Conservation (phyloP, 2,888 invertebrate species). For the Troides oblongomaculatus region DNA sequence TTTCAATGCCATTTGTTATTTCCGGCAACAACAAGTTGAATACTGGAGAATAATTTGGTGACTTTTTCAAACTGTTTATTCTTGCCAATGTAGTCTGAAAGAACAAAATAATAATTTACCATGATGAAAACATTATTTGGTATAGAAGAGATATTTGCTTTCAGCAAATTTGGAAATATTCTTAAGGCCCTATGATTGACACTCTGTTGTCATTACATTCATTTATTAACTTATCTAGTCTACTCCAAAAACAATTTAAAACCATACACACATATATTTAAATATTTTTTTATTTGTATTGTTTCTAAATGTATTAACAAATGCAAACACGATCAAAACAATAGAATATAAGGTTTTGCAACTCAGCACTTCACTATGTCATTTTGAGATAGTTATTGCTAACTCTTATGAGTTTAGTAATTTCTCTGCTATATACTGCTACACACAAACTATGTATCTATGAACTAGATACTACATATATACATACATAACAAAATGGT, state of each 20-base stretch:
- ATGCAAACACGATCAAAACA: neutral
- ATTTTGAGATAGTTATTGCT: too few species aligned
- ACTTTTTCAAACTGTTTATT: slow-evolving; percentile 80
- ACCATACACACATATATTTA: neutral
- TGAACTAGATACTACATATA: too few species aligned
- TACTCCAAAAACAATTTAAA: neutral
- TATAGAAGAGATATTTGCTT: too few species aligned
- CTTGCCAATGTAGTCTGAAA: slow-evolving; percentile 80
- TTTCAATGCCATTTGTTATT: slow-evolving; percentile 72
- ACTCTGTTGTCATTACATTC: too few species aligned
- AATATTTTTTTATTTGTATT: neutral
- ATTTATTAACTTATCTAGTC: too few species aligned
- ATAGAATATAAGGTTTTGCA: too few species aligned
- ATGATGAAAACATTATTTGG: too few species aligned
- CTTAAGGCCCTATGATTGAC: neutral
- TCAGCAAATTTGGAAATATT: neutral
- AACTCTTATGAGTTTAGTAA: too few species aligned
- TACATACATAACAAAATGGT: too few species aligned
- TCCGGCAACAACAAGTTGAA: slow-evolving; percentile 85
- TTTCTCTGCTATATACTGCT: too few species aligned
- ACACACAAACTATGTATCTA: too few species aligned
- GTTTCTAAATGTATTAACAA: neutral
- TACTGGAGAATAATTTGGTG: slow-evolving; percentile 84
- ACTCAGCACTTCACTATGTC: too few species aligned
- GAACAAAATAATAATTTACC: slow-evolving; percentile 19